Percentiles rank a stretch among this genome's conserved stretches.
phyloP scores from a whole-genome alignment of 1,140 invertebrate species.

The Colletes gigas region DNA sequence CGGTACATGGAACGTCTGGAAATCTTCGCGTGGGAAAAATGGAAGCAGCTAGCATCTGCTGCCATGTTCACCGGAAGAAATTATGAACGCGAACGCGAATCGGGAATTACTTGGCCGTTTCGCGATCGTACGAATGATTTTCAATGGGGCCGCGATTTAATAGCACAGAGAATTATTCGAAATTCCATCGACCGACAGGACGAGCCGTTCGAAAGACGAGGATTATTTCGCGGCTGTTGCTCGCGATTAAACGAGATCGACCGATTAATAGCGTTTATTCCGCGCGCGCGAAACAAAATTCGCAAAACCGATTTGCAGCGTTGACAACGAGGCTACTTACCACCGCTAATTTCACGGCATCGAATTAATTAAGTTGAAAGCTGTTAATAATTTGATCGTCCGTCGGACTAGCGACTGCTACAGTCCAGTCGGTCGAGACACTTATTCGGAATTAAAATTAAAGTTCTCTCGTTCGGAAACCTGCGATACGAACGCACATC shows the following conservation, averaged over 20 bases:
- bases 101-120: neutral
- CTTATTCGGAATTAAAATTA: slow-evolving; percentile 5
- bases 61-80: slow-evolving; percentile 11
- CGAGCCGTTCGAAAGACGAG: slow-evolving; percentile 18
- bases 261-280: neutral
- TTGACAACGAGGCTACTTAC: slow-evolving; percentile 7
- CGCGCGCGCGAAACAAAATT: slow-evolving; percentile 11
- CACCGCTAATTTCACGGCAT: neutral
- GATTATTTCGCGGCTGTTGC: slow-evolving; percentile 28
- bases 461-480: neutral
- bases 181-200: neutral
- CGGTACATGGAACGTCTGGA: slow-evolving; percentile 8
- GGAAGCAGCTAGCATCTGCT: slow-evolving; percentile 12
- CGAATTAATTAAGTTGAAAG: slow-evolving; percentile 25
- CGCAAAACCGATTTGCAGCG: slow-evolving; percentile 3
- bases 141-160: slow-evolving; percentile 11
- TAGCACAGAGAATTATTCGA: slow-evolving; percentile 10
- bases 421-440: neutral
- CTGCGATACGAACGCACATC: too few species aligned
- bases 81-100: slow-evolving; percentile 10
- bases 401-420: neutral
- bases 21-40: slow-evolving; percentile 31
- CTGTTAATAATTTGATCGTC: slow-evolving; percentile 19
- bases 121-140: neutral
- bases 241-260: neutral